Conservation (phyloP, 2,797 vertebrate species). For the Helarctos malayanus region DNA sequence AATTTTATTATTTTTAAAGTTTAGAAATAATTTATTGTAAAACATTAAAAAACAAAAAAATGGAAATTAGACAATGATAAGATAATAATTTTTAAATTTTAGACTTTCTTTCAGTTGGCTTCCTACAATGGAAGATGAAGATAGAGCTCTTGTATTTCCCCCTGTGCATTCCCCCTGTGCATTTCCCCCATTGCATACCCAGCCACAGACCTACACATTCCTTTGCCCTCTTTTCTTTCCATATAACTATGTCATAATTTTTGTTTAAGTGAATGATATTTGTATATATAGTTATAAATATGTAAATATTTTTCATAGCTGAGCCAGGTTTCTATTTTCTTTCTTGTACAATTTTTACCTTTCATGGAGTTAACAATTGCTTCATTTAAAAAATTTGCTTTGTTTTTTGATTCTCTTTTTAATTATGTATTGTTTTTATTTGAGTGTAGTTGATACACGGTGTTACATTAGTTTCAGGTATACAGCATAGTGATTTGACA, state of each 20-base stretch:
- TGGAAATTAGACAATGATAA: not conserved
- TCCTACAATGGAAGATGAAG: not conserved
- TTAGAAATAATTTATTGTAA: not conserved
- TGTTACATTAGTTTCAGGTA: not conserved
- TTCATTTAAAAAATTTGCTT: not conserved
- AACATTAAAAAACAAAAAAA: not conserved
- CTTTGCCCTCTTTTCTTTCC: not conserved
- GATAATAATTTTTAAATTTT: not conserved
- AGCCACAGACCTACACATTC: not conserved
- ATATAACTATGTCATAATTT: not conserved
- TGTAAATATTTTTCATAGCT: not conserved
- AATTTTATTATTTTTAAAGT: not conserved
- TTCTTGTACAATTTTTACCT: not conserved
- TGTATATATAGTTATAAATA: not conserved
- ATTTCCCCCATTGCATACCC: not conserved
- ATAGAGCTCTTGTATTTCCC: not conserved
- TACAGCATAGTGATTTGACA: not conserved
- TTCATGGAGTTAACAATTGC: not conserved
- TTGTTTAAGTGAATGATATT: not conserved
- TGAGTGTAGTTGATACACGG: not conserved
- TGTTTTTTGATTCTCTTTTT: not conserved
- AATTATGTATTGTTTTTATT: not conserved
- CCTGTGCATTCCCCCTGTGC: not conserved
- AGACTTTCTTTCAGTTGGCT: not conserved
- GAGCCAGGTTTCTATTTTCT: not conserved